Base-by-base conservation (phyloP, 2,113 vertebrate genomes). In the Mionectes macconnelli region DNA sequence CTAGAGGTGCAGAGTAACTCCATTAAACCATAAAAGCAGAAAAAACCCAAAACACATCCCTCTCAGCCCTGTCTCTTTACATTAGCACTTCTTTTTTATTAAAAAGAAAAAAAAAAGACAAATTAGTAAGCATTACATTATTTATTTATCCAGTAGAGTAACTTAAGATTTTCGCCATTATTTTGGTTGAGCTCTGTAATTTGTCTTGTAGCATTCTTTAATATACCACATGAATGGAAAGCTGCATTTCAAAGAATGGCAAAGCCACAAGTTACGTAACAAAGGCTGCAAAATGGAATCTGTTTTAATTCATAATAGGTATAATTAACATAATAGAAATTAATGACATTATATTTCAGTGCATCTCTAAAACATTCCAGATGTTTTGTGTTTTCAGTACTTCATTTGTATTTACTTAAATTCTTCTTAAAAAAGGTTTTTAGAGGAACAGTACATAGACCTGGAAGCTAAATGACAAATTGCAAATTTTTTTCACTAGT, bases 211-310 rank as follows among this genome's bases (percentile, higher is more conserved):
- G 84, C 60, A 68, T 93, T 92, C 87, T 93, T 94, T 77, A 68
- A 63, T 67, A 74, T 31, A 90, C 90, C 79, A 90, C 82, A 88
- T 88, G 64, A 95, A 91, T 44, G 64, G 35, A 86, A 86, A 88
- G 57, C 22, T 68, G 31, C 20, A 81, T 95, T 96, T 94, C 88
- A 90, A 93, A 94, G 80, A 93, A 84, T 30, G 59, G 56, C 62
- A 94, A 96, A 94, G 52, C 76, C 83, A 92, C 76, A 87, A 93
- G 85, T 94, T 92, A 81, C 35, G 27, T 87, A 94, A 93, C 47
- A 91, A 93, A 31, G 76, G 14, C 35, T 80, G 68, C 11, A 75
- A 88, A 95, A 35, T 68, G 15, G 50, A 94, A 53, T 81, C n/a
- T 7, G 4, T 81, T 87, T 45, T 20, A 88, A 94, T 39, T 78